Percentiles rank a stretch among this genome's conserved stretches.
Conservation (phyloP, 2,113 vertebrate genomes). For the Nerophis lumbriciformis region DNA sequence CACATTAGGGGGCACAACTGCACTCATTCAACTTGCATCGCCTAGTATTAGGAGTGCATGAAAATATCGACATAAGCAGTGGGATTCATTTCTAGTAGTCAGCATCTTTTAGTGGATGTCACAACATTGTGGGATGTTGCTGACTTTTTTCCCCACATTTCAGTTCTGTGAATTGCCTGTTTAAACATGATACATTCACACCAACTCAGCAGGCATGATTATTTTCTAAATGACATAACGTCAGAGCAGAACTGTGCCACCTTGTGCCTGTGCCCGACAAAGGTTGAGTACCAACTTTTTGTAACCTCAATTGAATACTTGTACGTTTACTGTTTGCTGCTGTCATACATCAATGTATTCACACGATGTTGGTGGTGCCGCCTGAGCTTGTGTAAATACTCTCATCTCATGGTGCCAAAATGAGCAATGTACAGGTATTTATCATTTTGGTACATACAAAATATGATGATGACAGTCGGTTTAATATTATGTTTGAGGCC, state of each 20-base stretch:
- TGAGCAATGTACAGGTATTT: conserved; percentile 6
- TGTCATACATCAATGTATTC: not conserved
- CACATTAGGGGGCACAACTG: too few relatives aligned
- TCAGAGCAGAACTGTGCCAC: not conserved
- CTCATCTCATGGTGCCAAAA: conserved; percentile 34
- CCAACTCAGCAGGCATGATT: not conserved
- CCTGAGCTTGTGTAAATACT: conserved; percentile 17
- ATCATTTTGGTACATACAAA: conserved; percentile 5
- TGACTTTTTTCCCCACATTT: too few relatives aligned
- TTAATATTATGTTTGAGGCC: conserved; percentile 16
- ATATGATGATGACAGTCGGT: conserved; percentile 20
- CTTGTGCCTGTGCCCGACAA: not conserved
- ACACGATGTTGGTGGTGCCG: conserved; percentile 1
- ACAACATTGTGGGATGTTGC: too few relatives aligned
- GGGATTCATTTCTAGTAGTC: too few relatives aligned
- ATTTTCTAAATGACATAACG: not conserved
- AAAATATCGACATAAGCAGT: too few relatives aligned
- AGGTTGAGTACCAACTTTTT: not conserved
- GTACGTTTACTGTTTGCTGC: not conserved
- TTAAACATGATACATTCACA: not conserved
- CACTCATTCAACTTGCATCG: too few relatives aligned
- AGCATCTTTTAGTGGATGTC: too few relatives aligned
- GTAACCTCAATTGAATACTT: not conserved
- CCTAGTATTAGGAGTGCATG: too few relatives aligned
- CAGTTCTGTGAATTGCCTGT: too few relatives aligned